Evolutionary conservation across 2,113 vertebrate genomes (phyloP).

Genomic region (Protobothrops mucrosquamatus): DNA sequence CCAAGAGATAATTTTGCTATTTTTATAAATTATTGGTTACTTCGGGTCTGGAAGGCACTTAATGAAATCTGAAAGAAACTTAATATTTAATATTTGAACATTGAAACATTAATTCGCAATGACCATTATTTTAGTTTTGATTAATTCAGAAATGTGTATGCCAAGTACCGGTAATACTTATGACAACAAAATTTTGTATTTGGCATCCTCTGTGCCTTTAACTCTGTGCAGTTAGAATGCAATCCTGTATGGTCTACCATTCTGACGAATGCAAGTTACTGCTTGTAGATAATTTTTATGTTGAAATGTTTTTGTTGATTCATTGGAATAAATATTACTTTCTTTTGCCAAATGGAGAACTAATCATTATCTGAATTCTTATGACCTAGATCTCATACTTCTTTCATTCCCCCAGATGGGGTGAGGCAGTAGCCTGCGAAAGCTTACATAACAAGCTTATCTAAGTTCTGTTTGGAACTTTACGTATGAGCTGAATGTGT

Average conservation of each 20-base stretch:
- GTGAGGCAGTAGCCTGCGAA: neutral
- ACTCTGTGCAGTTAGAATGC: neutral
- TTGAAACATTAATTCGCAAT: neutral
- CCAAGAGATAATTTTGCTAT: neutral
- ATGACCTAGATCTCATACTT: neutral
- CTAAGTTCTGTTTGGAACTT: neutral
- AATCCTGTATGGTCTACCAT: neutral
- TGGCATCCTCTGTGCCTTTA: neutral
- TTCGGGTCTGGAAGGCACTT: neutral
- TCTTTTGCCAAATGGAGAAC: neutral
- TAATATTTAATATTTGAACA: neutral
- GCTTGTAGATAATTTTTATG: neutral
- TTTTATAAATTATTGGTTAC: neutral
- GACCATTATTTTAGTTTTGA: neutral
- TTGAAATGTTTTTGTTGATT: neutral
- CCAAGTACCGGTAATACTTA: too few relatives aligned
- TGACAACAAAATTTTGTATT: neutral
- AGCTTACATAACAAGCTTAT: neutral
- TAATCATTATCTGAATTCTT: neutral
- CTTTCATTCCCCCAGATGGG: neutral
- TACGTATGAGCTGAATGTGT: neutral
- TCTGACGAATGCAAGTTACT: neutral
- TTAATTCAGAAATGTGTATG: neutral
- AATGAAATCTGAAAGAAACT: neutral
- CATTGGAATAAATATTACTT: neutral